phyloP scores from a whole-genome alignment of 2,797 vertebrate genomes.

The Mastacembelus armatus region DNA sequence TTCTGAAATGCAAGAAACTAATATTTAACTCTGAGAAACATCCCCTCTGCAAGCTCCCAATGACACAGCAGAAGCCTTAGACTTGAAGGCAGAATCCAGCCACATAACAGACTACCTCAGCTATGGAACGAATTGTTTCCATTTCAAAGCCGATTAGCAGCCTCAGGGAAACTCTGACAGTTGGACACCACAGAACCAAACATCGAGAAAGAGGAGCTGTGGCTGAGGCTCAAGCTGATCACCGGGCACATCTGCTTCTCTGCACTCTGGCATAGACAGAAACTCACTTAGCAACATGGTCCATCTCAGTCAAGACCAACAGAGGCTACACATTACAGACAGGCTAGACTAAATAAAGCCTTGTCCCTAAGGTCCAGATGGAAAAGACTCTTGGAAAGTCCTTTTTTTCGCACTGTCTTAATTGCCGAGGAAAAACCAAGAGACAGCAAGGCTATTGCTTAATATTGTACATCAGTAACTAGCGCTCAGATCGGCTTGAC shows the following conservation, averaged over 20 bases:
- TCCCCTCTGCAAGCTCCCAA: slow-evolving; percentile 44
- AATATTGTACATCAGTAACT: slow-evolving; percentile 67
- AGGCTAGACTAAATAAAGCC: slow-evolving; percentile 65
- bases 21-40: slow-evolving; percentile 27
- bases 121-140: slow-evolving; percentile 78
- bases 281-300: slow-evolving; percentile 53
- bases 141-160: slow-evolving; percentile 79
- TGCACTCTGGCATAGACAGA: slow-evolving; percentile 43
- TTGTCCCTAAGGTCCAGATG: slow-evolving; percentile 55
- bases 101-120: slow-evolving; percentile 63
- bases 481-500: slow-evolving; percentile 61
- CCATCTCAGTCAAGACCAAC: slow-evolving; percentile 54
- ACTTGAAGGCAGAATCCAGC: slow-evolving; percentile 42
- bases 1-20: slow-evolving; percentile 21
- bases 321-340: slow-evolving; percentile 55
- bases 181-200: slow-evolving; percentile 65
- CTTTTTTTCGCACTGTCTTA: slow-evolving; percentile 45
- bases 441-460: slow-evolving; percentile 56
- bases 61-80: slow-evolving; percentile 56
- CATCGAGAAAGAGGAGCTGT: slow-evolving; percentile 58
- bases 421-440: slow-evolving; percentile 59
- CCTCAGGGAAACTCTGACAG: slow-evolving; percentile 70
- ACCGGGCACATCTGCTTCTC: slow-evolving; percentile 66
- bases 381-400: slow-evolving; percentile 60
- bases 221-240: slow-evolving; percentile 53